Percentiles rank a stretch among this genome's conserved stretches.
phyloP scores from a whole-genome alignment of 2,888 invertebrate genomes.

The Dione juno region DNA sequence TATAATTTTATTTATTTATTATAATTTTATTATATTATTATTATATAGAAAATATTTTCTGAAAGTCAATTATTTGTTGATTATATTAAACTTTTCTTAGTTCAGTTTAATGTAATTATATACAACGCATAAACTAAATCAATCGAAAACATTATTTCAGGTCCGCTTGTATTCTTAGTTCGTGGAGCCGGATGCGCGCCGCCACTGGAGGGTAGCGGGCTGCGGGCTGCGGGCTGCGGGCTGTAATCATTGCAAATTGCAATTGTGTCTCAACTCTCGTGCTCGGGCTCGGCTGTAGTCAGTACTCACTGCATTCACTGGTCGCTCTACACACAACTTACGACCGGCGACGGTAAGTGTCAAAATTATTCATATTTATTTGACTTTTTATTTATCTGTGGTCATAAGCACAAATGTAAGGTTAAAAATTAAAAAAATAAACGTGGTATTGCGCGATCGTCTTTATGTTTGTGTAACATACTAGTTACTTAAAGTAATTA shows the following conservation, averaged over 20 bases:
- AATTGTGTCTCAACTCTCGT: background rate
- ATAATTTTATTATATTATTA: too few species aligned
- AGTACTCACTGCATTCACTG: too few species aligned
- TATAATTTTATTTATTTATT: too few species aligned
- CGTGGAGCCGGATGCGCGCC: background rate
- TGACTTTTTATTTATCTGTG: background rate
- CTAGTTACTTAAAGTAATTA: background rate
- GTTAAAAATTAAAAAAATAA: conserved; percentile 1
- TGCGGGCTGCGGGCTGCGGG: background rate
- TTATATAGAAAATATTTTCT: too few species aligned
- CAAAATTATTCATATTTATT: background rate
- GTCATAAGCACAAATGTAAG: background rate
- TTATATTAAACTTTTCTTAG: too few species aligned
- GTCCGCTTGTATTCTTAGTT: background rate
- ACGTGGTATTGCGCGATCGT: conserved; percentile 14
- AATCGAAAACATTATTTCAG: background rate
- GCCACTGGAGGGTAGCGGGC: too few species aligned
- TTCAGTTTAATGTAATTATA: too few species aligned
- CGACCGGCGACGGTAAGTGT: background rate
- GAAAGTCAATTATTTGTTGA: too few species aligned
- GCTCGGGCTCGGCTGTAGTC: too few species aligned
- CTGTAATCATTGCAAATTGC: conserved; percentile 2
- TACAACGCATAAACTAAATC: background rate
- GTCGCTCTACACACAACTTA: too few species aligned
- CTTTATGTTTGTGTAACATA: background rate